Conservation (phyloP, 2,113 vertebrate species). For the Odocoileus hemionus region DNA sequence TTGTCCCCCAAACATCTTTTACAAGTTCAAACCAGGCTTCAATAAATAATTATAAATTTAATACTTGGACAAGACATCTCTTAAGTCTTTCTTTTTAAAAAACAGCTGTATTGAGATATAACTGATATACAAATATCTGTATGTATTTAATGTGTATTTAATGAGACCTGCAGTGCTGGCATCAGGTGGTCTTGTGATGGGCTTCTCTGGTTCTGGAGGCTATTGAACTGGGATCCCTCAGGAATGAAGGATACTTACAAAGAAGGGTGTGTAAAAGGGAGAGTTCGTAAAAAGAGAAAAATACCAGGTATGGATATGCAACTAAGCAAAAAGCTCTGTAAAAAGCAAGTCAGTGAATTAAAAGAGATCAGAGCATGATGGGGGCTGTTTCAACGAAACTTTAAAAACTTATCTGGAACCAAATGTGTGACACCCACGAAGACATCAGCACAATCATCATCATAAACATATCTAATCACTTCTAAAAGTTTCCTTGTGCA, state of each 20-base stretch:
- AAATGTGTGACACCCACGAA: background rate
- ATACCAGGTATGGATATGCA: background rate
- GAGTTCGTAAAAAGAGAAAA: background rate
- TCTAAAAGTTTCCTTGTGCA: background rate
- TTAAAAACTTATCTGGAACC: background rate
- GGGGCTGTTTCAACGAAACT: background rate
- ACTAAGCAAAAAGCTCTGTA: background rate
- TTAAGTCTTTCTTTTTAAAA: background rate
- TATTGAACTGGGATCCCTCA: background rate
- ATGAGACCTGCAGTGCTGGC: background rate
- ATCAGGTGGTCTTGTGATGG: background rate
- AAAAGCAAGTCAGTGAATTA: background rate
- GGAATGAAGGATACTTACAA: background rate
- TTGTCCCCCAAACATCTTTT: background rate
- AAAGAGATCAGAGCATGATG: background rate
- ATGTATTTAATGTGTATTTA: background rate
- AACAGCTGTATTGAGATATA: background rate
- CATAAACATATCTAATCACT: background rate
- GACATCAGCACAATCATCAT: background rate
- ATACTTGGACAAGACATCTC: background rate
- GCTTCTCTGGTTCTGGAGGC: background rate
- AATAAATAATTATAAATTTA: background rate
- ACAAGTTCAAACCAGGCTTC: background rate
- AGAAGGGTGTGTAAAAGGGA: background rate
- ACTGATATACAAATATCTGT: background rate